Base-by-base conservation (phyloP, 2,797 vertebrate genomes). In the Nannoperca obscura region DNA sequence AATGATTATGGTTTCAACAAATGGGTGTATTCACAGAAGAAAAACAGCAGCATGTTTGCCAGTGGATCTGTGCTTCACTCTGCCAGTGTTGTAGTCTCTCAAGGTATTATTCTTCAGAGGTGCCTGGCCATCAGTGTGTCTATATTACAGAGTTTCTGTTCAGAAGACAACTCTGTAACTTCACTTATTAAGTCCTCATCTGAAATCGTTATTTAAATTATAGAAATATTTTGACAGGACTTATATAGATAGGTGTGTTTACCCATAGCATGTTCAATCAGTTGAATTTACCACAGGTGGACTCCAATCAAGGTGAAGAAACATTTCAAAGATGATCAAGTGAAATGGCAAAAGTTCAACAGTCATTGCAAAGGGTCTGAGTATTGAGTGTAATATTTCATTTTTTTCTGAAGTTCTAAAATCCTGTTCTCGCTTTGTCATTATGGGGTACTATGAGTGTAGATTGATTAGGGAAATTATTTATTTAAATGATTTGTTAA, bases 1-100 rank as follows among this genome's bases (percentile, higher is more conserved):
- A 69, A 59, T 54, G 58, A 62, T 81, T 69, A 53, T 59, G 55
- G 54, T 76, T 76, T 65, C 34, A 52, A 65, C 30, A 54, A 78
- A 65, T 3, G 8, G 44, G 30, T 79, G 46, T 78, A 78, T 76
- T 71, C 52, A 68, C 53, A 80, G 53, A 55, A 47, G 32, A 19
- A 83, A 76, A 20, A 59, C 11, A 44, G 34, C 44, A 36, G 64
- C 53, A 27, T 24, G 61, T 74, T 58, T 74, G 40, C 64, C 49
- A 76, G 38, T 20, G n/a, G 14, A 24, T 30, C 24, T 61, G 44
- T 63, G n/a, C 40, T 49, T 59, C n/a, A 34, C 14, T 60, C 32
- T 62, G 49, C 13, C 5, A 40, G 52, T 40, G 36, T 46, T 69
- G 52, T 63, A 20, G 57, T 54, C 8, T 54, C 20, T 32, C 22